Conservation (phyloP, 2,113 vertebrate species). For the Hemiprocne comata region DNA sequence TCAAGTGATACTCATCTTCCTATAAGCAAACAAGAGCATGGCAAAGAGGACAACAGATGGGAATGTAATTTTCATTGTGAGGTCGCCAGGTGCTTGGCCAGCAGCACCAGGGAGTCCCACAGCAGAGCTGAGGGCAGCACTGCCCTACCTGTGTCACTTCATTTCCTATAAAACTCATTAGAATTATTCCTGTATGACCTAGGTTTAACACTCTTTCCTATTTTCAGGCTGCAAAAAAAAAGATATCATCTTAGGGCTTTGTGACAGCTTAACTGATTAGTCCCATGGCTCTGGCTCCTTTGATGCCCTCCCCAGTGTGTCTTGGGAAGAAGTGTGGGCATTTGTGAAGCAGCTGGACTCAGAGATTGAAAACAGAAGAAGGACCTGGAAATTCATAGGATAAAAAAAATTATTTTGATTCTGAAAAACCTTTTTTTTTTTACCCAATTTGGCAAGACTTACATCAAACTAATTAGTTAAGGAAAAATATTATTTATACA, state of each 20-base stretch:
- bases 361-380: background rate
- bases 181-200: fast-evolving
- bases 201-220: background rate
- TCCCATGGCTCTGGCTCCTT: background rate
- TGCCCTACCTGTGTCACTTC: fast-evolving
- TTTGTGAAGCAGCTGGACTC: background rate
- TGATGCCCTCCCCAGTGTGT: background rate
- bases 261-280: background rate
- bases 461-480: background rate
- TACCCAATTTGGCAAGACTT: background rate
- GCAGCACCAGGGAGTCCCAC: fast-evolving
- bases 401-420: background rate
- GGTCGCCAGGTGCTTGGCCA: fast-evolving
- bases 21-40: fast-evolving
- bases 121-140: background rate
- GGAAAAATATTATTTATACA: background rate
- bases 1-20: background rate
- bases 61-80: background rate
- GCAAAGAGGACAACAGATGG: background rate
- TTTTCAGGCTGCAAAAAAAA: background rate
- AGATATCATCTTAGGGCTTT: background rate
- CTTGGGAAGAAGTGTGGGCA: background rate
- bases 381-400: background rate
- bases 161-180: fast-evolving
- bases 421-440: background rate